Conservation (phyloP, 2,888 invertebrate species). For the Mesopsocus fuscifrons region DNA sequence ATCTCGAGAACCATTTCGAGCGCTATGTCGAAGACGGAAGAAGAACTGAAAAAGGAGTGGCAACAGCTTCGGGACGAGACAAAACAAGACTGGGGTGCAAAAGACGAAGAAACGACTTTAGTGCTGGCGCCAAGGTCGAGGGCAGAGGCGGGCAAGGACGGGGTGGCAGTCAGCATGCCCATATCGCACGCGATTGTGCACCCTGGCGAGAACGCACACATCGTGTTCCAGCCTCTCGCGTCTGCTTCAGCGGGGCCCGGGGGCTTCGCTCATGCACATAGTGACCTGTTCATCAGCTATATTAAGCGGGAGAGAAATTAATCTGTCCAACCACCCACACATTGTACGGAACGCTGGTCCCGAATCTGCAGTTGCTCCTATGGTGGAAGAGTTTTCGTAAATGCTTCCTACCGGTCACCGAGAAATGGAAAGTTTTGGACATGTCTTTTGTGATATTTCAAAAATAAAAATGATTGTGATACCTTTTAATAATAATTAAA, state of each 20-base stretch:
- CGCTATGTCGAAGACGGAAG: not conserved
- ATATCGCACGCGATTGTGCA: conserved; percentile 42
- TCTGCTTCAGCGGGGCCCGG: conserved; percentile 56
- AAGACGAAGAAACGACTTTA: conserved; percentile 22
- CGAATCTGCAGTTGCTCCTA: too few relatives aligned
- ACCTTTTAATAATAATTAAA: too few relatives aligned
- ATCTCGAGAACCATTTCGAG: not conserved
- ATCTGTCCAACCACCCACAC: too few relatives aligned
- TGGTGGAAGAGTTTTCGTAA: too few relatives aligned
- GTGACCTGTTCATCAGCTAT: conserved; percentile 35
- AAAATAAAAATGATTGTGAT: too few relatives aligned
- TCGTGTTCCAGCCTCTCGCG: conserved; percentile 45
- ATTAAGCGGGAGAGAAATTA: too few relatives aligned
- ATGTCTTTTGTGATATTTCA: too few relatives aligned
- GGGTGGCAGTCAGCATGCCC: conserved; percentile 49
- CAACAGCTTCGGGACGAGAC: not conserved
- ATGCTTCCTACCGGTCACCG: too few relatives aligned
- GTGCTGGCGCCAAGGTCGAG: conserved; percentile 44
- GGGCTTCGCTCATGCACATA: conserved; percentile 55
- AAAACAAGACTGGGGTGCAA: too few relatives aligned
- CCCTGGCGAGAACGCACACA: conserved; percentile 37
- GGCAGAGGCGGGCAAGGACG: conserved; percentile 42
- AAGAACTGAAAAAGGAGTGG: not conserved
- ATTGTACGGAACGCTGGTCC: too few relatives aligned
- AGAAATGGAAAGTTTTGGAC: too few relatives aligned